Evolutionary conservation across 2,113 vertebrate species (phyloP), one percentile per base, ranked within the genome.

Genomic region (Entomyzon cyanotis): DNA sequence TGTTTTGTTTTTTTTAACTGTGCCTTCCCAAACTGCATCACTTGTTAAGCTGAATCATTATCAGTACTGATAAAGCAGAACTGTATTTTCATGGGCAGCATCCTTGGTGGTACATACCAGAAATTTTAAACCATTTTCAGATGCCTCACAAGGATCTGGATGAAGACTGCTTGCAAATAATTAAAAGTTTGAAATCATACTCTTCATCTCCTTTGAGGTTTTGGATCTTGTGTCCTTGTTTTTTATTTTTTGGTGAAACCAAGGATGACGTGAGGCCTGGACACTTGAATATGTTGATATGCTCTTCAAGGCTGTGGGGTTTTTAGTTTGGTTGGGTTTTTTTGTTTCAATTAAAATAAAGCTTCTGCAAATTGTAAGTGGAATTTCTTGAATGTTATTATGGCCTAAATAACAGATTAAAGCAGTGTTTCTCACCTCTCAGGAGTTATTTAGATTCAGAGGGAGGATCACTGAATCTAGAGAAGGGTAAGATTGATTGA

Each of bases 221-320:
- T 11, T 46, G 15, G 2, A 3, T 37, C 75, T 41, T 39, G 1
- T 69, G 19, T 23, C 37, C 8, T 73, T 24, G 4, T 63, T 52
- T 52, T 56, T 65, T 47, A 22, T n/a, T 52, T 93, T 95, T n/a
- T 56, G 1, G 2, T 87, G 33, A 41, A 23, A 76, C 5, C n/a
- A 64, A 95, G 7, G 24, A 44, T 5, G 68, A 27, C 64, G 8
- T 42, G 46, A 93, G 16, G 15, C 18, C 33, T 87, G 59, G 7
- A 28, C 12, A 68, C 28, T 47, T 80, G 35, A 81, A 53, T 53
- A 56, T 47, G 18, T 52, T 86, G 46, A 30, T 52, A 60, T 31
- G 7, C 3, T 67, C 6, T 41, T 67, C n/a, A 53, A 41, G 6
- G 22, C 8, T 74, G 3, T 7, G 2, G 3, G 3, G 0, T 17